Evolutionary conservation across 2,888 invertebrate species (phyloP).

Genomic region (Anthrax anthrax): DNA sequence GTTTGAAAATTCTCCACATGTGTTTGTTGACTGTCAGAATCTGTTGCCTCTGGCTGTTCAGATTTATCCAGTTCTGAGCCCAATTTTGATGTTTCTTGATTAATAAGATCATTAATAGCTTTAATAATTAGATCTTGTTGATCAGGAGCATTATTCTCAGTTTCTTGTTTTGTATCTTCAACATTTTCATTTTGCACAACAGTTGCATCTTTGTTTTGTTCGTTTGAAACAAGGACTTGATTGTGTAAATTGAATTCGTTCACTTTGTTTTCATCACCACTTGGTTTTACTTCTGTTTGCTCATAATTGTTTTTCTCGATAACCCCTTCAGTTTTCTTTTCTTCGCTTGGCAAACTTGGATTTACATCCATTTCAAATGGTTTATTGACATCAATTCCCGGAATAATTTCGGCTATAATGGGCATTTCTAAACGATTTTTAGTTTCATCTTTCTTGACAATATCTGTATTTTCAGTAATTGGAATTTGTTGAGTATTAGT

Average conservation of each 20-base stretch:
- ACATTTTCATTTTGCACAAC: neutral
- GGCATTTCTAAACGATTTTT: neutral
- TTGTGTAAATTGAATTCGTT: too few species aligned
- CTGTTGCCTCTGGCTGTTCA: neutral
- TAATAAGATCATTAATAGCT: slow-evolving; percentile 2
- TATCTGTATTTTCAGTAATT: neutral
- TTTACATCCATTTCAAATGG: neutral
- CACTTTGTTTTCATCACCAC: neutral
- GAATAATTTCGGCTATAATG: neutral
- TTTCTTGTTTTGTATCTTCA: neutral
- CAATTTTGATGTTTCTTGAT: neutral
- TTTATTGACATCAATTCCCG: neutral
- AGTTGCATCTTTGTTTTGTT: too few species aligned
- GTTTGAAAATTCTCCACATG: neutral
- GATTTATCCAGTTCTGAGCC: neutral
- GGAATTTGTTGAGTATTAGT: too few species aligned
- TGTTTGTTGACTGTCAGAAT: neutral
- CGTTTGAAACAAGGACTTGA: neutral
- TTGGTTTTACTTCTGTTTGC: slow-evolving; percentile 3
- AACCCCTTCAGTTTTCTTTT: neutral
- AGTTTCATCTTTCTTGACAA: neutral
- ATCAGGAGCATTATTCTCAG: neutral
- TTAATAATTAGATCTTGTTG: slow-evolving; percentile 4
- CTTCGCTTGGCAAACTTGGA: neutral
- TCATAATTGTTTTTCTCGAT: too few species aligned